Evolutionary conservation across 2,113 vertebrate genomes (phyloP).

Genomic region (Ammodytes marinus): DNA sequence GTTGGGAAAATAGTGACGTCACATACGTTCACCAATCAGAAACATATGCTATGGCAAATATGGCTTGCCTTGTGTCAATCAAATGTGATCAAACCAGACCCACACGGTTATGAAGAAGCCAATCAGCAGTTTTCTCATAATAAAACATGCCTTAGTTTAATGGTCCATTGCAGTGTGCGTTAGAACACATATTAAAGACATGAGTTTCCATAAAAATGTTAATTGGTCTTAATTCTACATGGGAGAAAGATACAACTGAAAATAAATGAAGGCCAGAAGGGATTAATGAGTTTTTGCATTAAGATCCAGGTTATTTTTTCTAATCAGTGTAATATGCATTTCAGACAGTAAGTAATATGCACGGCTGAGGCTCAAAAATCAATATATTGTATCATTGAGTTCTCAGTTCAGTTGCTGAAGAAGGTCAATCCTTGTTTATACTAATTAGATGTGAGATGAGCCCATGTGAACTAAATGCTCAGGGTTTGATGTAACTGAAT

Average conservation of each 20-base stretch:
- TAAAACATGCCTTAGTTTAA: neutral
- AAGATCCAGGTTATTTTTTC: neutral
- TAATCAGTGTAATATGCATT: constrained; percentile 2
- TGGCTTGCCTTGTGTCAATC: neutral
- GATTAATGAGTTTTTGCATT: neutral
- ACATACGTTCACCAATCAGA: too few relatives aligned
- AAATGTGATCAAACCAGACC: neutral
- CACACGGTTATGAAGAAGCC: neutral
- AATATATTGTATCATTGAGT: constrained; percentile 16
- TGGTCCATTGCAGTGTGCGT: neutral
- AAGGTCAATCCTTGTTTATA: constrained; percentile 25
- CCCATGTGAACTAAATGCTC: neutral
- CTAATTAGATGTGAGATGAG: constrained; percentile 26
- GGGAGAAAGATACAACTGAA: neutral
- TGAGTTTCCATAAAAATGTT: neutral
- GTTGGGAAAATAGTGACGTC: too few relatives aligned
- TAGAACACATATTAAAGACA: neutral
- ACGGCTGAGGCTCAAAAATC: neutral
- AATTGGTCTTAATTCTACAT: neutral
- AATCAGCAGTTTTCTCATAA: neutral
- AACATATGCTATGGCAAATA: too few relatives aligned
- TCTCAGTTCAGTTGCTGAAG: neutral
- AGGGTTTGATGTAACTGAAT: neutral
- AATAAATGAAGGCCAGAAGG: neutral
- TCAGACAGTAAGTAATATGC: constrained; percentile 13